Percentiles rank a stretch among this genome's conserved stretches.
Evolutionary conservation across 92 coral and sea anemone species (phyloP).

Genomic region (Scolanthus callimorphus): DNA sequence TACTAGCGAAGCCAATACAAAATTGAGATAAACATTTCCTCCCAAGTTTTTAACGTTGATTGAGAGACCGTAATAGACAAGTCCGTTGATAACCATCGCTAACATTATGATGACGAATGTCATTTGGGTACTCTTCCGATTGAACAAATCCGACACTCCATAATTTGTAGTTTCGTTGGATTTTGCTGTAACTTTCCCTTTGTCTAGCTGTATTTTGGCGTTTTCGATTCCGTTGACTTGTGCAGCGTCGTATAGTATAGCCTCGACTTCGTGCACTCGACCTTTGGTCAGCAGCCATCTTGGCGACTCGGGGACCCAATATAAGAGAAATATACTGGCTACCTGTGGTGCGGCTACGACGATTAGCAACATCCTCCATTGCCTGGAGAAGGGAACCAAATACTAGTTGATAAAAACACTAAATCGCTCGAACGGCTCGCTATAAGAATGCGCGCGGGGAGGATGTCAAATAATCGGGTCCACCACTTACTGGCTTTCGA

Average conservation of each 20-base stretch:
- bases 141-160: conserved; percentile 21
- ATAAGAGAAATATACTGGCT: no score
- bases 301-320: conserved; percentile 44
- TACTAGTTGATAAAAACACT: no score
- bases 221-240: conserved; percentile 15
- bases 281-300: conserved; percentile 47
- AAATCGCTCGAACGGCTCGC: no score
- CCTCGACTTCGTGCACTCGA: conserved; percentile 44
- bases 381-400: no score
- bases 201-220: conserved; percentile 21
- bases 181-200: background rate
- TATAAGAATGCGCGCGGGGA: no score
- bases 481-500: no score
- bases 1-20: conserved; percentile 46
- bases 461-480: no score
- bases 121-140: conserved; percentile 17
- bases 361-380: no score
- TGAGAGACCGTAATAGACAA: conserved; percentile 67
- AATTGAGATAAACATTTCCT: conserved; percentile 56
- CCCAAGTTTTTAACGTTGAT: conserved; percentile 53
- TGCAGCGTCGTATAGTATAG: conserved; percentile 31
- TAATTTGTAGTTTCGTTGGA: conserved; percentile 4
- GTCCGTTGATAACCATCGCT: conserved; percentile 31
- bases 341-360: no score
- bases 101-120: conserved; percentile 41